Percentiles rank a stretch among this genome's conserved stretches.
phyloP scores from a whole-genome alignment of 2,797 vertebrate genomes.

The Botia kubotai region DNA sequence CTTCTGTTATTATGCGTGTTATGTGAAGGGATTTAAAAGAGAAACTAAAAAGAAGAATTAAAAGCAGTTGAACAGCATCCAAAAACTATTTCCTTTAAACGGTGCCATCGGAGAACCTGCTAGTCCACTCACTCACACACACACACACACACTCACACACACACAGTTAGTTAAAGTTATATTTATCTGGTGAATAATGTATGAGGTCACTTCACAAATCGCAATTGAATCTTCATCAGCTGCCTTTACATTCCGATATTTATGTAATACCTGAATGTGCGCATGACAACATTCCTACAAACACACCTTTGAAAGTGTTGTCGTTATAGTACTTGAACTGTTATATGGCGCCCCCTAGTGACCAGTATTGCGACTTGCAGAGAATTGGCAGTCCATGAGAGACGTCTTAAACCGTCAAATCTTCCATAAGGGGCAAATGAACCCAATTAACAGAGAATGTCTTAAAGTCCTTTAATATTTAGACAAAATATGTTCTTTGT shows the following conservation, averaged over 20 bases:
- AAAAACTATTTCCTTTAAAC: constrained; percentile 69
- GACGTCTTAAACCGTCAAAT: not conserved
- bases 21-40: not conserved
- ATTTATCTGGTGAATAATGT: not conserved
- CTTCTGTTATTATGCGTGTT: not conserved
- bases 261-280: not conserved
- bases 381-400: not conserved
- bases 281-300: not conserved
- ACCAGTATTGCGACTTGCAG: not conserved
- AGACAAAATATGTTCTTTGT: not conserved
- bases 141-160: constrained; percentile 53
- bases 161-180: not conserved
- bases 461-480: not conserved
- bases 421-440: not conserved
- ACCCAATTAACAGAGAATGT: no score
- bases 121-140: constrained; percentile 70
- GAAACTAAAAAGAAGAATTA: constrained; percentile 55
- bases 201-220: not conserved
- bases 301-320: not conserved
- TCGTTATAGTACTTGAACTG: not conserved
- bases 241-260: not conserved
- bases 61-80: constrained; percentile 83
- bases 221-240: not conserved
- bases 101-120: constrained; percentile 69
- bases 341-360: constrained; percentile 46